phyloP scores from a whole-genome alignment of 2,797 vertebrate species.

The Tapirus indicus region DNA sequence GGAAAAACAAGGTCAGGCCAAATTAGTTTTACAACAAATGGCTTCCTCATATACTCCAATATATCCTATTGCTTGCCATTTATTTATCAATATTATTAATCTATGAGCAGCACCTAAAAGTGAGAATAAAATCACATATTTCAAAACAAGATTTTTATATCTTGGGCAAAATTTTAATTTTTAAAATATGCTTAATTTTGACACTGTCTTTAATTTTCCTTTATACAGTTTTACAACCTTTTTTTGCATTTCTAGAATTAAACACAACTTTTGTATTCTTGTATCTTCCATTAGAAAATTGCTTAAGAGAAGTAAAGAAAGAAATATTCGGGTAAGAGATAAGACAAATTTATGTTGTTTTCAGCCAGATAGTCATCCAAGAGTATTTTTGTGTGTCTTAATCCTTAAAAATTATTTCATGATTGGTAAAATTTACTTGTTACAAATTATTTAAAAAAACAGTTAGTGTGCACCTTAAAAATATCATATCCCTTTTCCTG shows the following conservation, averaged over 20 bases:
- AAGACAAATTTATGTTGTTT: neutral
- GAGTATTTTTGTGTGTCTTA: neutral
- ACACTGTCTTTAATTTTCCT: neutral
- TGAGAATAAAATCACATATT: neutral
- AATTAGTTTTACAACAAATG: too few species aligned
- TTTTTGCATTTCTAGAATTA: neutral
- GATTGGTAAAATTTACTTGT: neutral
- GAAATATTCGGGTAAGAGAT: conserved; percentile 11
- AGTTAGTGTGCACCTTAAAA: neutral
- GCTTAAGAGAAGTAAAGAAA: neutral
- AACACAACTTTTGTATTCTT: neutral
- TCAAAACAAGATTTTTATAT: neutral
- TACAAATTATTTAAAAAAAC: neutral
- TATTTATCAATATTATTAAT: neutral
- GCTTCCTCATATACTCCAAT: too few species aligned
- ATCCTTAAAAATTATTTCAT: neutral
- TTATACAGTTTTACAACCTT: neutral
- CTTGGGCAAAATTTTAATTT: neutral
- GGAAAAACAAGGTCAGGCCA: too few species aligned
- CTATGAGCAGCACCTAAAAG: neutral
- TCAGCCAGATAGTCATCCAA: neutral
- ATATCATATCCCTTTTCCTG: neutral
- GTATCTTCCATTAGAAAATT: neutral
- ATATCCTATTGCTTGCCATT: too few species aligned
- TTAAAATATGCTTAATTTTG: neutral